These are phyloP conservation scores for Cyclargus thomasi DNA, from an alignment of 1,140 invertebrate species.

Conservation along the genomic window DNA sequence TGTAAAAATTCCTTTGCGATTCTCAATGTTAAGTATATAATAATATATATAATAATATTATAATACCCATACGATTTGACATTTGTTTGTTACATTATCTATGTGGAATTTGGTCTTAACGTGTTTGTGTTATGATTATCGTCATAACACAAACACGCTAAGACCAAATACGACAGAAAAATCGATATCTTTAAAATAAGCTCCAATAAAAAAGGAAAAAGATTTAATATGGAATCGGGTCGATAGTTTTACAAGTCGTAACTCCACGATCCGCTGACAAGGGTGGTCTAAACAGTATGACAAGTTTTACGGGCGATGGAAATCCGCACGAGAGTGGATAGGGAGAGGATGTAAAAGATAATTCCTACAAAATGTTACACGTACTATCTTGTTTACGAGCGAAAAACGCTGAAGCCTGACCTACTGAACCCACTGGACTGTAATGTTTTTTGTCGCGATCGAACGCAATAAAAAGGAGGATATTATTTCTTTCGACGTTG, in stretches of 20 bases:
- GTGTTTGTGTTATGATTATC: too few species aligned
- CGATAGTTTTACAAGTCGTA: slow-evolving; percentile 3
- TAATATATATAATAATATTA: too few species aligned
- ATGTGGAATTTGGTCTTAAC: too few species aligned
- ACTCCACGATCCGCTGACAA: not conserved
- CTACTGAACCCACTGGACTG: not conserved
- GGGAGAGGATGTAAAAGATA: not conserved
- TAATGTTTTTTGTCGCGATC: not conserved
- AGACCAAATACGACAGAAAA: too few species aligned
- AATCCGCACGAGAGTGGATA: not conserved
- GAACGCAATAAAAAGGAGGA: not conserved
- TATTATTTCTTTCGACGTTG: not conserved
- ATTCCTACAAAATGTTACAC: slow-evolving; percentile 3
- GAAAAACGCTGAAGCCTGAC: not conserved
- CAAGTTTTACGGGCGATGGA: not conserved
- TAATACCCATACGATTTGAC: too few species aligned
- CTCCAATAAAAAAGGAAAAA: not conserved
- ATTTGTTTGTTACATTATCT: too few species aligned
- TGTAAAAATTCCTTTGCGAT: too few species aligned
- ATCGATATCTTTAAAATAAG: not conserved
- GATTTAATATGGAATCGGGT: not conserved
- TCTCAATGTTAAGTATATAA: too few species aligned
- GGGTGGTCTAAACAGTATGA: not conserved
- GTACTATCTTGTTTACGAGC: not conserved
- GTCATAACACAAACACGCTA: too few species aligned